A percentile compares a stretch with the other conserved stretches of the same genome.
These are phyloP conservation scores for Pyrgilauda ruficollis DNA, from an alignment of 2,113 vertebrate species.

Conservation along the genomic window DNA sequence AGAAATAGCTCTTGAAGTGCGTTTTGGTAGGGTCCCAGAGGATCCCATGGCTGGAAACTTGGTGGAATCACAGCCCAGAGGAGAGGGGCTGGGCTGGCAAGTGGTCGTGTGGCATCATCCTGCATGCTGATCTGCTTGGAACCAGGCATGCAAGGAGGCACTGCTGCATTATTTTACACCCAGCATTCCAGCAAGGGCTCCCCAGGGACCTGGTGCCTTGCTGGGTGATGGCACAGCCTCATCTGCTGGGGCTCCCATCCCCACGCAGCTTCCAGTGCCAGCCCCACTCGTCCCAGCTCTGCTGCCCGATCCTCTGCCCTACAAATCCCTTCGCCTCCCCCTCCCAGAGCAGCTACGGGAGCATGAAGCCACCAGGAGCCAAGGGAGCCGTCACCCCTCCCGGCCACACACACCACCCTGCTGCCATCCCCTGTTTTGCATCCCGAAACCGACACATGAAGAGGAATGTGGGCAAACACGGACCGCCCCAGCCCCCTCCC, in stretches of 20 bases:
- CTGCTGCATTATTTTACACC: background rate
- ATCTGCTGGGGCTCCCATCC: background rate
- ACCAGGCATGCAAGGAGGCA: fast-evolving
- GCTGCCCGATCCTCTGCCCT: background rate
- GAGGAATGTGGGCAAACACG: constrained; percentile 30
- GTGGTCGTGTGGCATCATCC: fast-evolving
- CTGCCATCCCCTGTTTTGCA: background rate
- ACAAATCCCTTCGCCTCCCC: fast-evolving
- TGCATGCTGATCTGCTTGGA: background rate
- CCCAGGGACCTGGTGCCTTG: background rate
- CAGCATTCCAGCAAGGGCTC: background rate
- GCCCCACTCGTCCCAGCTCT: background rate
- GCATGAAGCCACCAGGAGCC: background rate
- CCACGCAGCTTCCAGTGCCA: background rate
- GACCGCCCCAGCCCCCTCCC: background rate
- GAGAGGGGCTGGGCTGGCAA: background rate
- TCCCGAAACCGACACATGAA: background rate
- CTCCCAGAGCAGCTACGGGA: background rate
- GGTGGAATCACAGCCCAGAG: background rate
- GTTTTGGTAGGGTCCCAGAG: background rate
- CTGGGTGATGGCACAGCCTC: background rate
- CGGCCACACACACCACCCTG: fast-evolving
- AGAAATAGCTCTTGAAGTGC: background rate
- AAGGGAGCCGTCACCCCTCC: background rate
- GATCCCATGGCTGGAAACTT: background rate